A percentile compares a stretch with the other conserved stretches of the same genome.
Conservation (phyloP, 2,888 invertebrate genomes). For the Leptothorax acervorum region DNA sequence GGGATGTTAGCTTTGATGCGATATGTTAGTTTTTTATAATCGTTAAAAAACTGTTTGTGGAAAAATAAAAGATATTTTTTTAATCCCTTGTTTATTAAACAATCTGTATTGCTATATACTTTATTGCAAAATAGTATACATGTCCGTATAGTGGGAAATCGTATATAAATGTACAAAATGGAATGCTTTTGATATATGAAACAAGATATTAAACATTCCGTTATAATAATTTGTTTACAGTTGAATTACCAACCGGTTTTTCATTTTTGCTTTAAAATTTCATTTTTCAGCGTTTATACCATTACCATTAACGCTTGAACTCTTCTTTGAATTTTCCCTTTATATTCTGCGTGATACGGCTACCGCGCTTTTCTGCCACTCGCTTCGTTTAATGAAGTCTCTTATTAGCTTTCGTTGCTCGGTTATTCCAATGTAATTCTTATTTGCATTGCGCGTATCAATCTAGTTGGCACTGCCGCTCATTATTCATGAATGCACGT, state of each 20-base stretch:
- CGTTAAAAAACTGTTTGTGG: not conserved
- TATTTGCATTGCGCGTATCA: slow-evolving; percentile 33
- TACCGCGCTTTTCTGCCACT: slow-evolving; percentile 13
- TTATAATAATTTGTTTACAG: not conserved
- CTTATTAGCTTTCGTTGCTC: slow-evolving; percentile 20
- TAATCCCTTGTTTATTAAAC: not conserved
- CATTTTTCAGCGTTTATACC: slow-evolving; percentile 21
- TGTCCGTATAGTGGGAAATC: not conserved
- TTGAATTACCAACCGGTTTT: not conserved
- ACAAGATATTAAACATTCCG: not conserved
- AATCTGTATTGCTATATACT: not conserved
- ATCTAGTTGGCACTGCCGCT: not conserved
- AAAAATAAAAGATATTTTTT: not conserved
- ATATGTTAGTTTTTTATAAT: not conserved
- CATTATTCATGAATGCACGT: slow-evolving; percentile 19
- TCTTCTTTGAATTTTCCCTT: slow-evolving; percentile 3
- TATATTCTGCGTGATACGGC: not conserved
- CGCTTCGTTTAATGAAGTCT: slow-evolving; percentile 38
- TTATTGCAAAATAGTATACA: not conserved
- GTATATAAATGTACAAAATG: not conserved
- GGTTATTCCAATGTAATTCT: slow-evolving; percentile 35
- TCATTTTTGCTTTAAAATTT: not conserved
- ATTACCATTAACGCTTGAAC: not conserved
- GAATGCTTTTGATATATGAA: not conserved
- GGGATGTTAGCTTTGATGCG: not conserved